phyloP scores from a whole-genome alignment of 2,797 vertebrate species.

The Leptoclinus maculatus region DNA sequence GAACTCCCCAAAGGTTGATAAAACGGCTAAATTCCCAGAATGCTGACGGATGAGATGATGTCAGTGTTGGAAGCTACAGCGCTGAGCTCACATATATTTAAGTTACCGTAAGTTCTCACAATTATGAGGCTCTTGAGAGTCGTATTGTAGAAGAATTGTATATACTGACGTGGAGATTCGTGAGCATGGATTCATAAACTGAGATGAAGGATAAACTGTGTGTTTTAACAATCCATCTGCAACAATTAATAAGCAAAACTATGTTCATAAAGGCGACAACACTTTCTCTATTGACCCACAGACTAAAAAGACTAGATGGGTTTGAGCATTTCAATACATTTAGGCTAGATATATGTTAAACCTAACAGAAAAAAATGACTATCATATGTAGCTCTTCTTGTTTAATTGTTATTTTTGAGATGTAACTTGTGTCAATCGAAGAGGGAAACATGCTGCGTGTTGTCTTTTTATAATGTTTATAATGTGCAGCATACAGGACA shows the following conservation, averaged over 20 bases:
- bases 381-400: too few species aligned
- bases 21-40: not conserved
- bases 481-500: not conserved
- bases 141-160: not conserved
- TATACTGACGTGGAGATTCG: not conserved
- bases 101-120: not conserved
- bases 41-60: not conserved
- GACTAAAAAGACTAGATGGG: too few species aligned
- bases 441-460: too few species aligned
- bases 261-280: not conserved
- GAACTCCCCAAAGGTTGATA: not conserved
- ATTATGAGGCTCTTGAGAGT: not conserved
- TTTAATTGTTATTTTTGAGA: too few species aligned
- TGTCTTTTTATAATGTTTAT: too few species aligned
- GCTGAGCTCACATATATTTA: not conserved
- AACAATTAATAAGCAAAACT: not conserved
- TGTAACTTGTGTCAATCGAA: too few species aligned
- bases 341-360: too few species aligned
- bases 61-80: not conserved
- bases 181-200: not conserved
- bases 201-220: not conserved
- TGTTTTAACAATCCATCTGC: not conserved
- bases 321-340: too few species aligned
- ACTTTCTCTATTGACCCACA: too few species aligned
- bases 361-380: too few species aligned